These are phyloP conservation scores for Lytechinus pictus DNA, from an alignment of 35 echinoderm and acorn worm genomes.

Conservation along the genomic window DNA sequence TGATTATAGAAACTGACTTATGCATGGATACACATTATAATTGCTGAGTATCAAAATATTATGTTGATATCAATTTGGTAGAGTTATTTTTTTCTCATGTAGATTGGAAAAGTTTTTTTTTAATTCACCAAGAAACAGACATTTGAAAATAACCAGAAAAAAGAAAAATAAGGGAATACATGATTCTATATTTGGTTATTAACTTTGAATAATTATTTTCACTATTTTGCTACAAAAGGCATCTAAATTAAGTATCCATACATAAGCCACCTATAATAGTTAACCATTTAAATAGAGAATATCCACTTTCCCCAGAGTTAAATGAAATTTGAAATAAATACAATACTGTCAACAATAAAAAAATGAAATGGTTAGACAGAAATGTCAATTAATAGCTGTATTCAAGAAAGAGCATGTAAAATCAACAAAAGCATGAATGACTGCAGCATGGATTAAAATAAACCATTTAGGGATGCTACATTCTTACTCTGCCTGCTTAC, in stretches of 20 bases:
- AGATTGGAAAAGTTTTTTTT: neutral
- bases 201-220: neutral
- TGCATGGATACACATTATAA: neutral
- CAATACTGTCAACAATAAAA: no score
- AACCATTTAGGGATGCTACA: neutral
- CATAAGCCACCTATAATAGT: neutral
- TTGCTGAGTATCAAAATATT: neutral
- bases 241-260: neutral
- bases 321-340: no score
- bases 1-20: neutral
- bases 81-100: neutral
- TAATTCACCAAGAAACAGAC: no score
- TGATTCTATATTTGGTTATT: neutral
- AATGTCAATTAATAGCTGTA: neutral
- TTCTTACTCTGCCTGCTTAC: neutral
- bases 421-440: neutral
- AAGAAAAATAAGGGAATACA: neutral
- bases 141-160: neutral
- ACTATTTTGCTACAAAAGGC: neutral
- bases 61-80: neutral
- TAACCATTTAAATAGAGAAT: neutral
- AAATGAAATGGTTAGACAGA: neutral
- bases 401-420: neutral
- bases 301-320: no score
- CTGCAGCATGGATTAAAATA: neutral